Base-by-base conservation (phyloP, 2,888 invertebrate genomes). In the Hofmannophila pseudospretella region DNA sequence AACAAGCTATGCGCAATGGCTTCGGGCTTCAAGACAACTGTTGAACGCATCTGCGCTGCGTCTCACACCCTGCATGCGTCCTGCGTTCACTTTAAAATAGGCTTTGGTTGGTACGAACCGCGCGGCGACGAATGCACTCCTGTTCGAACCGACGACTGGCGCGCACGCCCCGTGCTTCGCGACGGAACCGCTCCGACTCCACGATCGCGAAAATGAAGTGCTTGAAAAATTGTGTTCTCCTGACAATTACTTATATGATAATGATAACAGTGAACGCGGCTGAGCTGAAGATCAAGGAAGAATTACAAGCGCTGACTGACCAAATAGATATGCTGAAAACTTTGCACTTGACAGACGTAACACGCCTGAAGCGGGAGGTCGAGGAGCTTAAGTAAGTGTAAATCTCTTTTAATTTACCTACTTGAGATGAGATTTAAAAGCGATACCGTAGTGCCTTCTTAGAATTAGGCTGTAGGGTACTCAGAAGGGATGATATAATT, bases 361-460 rank as follows among this genome's bases (percentile, higher is more conserved):
- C 57, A 0, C 54, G 64, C 1, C 50, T 85, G 35, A 71, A 68
- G 32, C 50, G 54, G 22, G 76, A 84, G 47, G 63, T 85, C 7
- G 67, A 70, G 2, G 71, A 75, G 7, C 52, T 84, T 9, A 82
- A 72, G 84, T 82, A 70, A 81, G 81, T 76, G 32, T 14, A 41
- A n/a, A 1, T 7, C 30, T 8, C 7, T 16, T 27, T 30, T 14
- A 23, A 23, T 23, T 23, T 23, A n/a, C n/a, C n/a, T n/a, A n/a
- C n/a, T n/a, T n/a, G n/a, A n/a, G n/a, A n/a, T n/a, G n/a, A n/a
- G n/a, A n/a, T n/a, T n/a, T n/a, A n/a, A n/a, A n/a, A n/a, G n/a
- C n/a, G n/a, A n/a, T n/a, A n/a, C n/a, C n/a, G n/a, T n/a, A n/a
- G n/a, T n/a, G n/a, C n/a, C n/a, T n/a, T n/a, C n/a, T n/a, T n/a